Evolutionary conservation across 2,888 invertebrate species (phyloP).

Genomic region (Ormyrus pomaceus): DNA sequence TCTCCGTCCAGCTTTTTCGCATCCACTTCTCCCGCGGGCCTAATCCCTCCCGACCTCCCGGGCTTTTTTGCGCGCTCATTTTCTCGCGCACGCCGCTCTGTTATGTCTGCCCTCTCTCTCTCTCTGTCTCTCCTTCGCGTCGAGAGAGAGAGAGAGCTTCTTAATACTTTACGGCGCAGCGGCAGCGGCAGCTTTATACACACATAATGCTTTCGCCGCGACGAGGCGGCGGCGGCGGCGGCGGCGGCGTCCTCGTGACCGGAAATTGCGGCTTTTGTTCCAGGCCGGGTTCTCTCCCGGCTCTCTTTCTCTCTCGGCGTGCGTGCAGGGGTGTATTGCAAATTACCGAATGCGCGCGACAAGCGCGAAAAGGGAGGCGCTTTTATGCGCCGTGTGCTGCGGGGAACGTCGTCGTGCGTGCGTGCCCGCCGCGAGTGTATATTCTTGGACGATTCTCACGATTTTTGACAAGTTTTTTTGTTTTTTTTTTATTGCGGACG

Average conservation of each 20-base stretch:
- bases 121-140: not conserved
- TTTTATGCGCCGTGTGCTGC: not conserved
- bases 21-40: not conserved
- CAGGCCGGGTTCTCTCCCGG: no score
- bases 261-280: conserved; percentile 44
- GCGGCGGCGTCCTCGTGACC: not conserved
- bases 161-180: not conserved
- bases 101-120: not conserved
- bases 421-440: not conserved
- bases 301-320: not conserved
- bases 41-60: not conserved
- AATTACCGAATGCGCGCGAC: conserved; percentile 13
- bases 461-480: not conserved
- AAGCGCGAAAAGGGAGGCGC: not conserved
- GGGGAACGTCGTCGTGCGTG: not conserved
- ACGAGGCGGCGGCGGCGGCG: no score
- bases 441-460: conserved; percentile 17
- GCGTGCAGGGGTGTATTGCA: conserved; percentile 22
- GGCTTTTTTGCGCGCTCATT: conserved; percentile 9
- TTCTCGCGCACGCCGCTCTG: not conserved
- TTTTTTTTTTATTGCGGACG: no score
- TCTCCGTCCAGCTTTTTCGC: not conserved
- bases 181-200: not conserved
- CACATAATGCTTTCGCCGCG: not conserved
- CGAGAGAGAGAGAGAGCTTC: not conserved